A percentile compares a stretch with the other conserved stretches of the same genome.
phyloP scores from a whole-genome alignment of 2,797 vertebrate genomes.

The Muraenolepis orangiensis region DNA sequence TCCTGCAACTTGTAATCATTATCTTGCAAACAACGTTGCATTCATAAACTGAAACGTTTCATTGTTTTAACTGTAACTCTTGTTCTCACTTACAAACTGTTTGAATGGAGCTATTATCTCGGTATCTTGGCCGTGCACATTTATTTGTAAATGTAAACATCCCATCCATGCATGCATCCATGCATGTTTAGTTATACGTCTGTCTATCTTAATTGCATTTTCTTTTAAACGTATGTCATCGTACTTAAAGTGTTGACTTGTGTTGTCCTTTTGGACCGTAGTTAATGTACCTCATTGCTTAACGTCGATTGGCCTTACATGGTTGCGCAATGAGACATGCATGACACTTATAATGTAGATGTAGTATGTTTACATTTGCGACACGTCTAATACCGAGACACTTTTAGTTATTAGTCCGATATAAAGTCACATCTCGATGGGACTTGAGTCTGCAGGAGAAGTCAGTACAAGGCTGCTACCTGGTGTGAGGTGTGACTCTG shows the following conservation, averaged over 20 bases:
- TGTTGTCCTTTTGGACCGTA: not conserved
- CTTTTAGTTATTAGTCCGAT: too few species aligned
- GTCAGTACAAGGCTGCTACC: not conserved
- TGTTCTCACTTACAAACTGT: not conserved
- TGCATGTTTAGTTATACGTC: not conserved
- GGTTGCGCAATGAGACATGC: not conserved
- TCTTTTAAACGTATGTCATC: not conserved
- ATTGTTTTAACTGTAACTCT: conserved; percentile 10
- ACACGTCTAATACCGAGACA: too few species aligned
- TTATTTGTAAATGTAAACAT: not conserved
- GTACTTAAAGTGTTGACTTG: not conserved
- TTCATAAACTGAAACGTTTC: not conserved
- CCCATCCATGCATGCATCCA: not conserved
- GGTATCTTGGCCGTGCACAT: not conserved
- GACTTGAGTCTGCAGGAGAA: not conserved
- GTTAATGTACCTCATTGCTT: not conserved
- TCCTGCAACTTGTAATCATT: not conserved
- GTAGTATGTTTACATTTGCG: not conserved
- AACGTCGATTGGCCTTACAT: not conserved
- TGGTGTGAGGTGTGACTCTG: not conserved
- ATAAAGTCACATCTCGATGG: not conserved
- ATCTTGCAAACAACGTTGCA: conserved; percentile 8
- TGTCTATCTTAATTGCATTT: not conserved
- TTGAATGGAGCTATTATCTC: not conserved
- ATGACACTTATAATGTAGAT: not conserved